A percentile compares a stretch with the other conserved stretches of the same genome.
Evolutionary conservation across 2,113 vertebrate species (phyloP).

Genomic region (Dicentrarchus labrax): DNA sequence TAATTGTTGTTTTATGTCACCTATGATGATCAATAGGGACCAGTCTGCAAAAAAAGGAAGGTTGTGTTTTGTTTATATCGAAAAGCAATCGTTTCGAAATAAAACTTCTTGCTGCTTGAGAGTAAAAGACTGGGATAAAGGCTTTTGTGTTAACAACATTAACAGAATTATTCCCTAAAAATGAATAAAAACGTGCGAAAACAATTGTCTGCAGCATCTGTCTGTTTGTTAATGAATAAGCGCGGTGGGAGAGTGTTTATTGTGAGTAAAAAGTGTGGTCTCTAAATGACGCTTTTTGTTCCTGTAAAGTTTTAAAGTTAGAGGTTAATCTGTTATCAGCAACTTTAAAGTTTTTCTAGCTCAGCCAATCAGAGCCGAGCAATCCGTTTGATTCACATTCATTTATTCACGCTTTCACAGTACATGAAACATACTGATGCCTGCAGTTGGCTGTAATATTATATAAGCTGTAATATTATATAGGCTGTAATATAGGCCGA

Average conservation of each 20-base stretch:
- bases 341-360: not conserved
- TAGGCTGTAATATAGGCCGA: no score
- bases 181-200: not conserved
- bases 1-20: no score
- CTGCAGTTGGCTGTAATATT: not conserved
- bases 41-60: no score
- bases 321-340: not conserved
- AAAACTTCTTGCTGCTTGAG: not conserved
- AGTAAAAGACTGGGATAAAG: not conserved
- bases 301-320: not conserved
- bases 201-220: no score
- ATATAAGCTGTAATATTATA: no score
- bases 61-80: no score
- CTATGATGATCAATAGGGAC: no score
- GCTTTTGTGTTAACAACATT: not conserved
- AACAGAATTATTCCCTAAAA: not conserved
- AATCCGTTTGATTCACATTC: not conserved
- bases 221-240: not conserved
- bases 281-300: no score
- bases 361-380: conserved; percentile 1
- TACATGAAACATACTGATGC: not conserved
- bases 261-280: no score
- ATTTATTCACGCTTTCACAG: not conserved
- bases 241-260: no score
- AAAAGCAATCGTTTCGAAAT: not conserved